Conservation (phyloP, 1,140 invertebrate genomes). For the Muscidifurax raptorellus region DNA sequence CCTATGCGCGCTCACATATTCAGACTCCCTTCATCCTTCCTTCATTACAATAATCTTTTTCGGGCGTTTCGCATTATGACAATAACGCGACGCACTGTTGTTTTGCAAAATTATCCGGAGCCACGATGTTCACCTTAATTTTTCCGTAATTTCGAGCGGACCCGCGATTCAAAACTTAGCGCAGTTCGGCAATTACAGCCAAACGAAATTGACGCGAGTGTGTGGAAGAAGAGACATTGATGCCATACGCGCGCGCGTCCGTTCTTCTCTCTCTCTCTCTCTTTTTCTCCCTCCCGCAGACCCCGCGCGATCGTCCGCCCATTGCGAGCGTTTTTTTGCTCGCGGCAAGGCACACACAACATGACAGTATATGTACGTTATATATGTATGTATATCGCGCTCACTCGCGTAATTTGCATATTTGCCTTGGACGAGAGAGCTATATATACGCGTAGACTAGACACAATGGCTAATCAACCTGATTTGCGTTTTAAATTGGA, state of each 20-base stretch:
- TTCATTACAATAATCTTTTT: background rate
- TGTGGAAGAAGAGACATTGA: constrained; percentile 1
- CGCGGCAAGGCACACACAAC: background rate
- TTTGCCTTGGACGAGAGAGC: background rate
- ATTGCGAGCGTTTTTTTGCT: background rate
- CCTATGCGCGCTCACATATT: constrained; percentile 7
- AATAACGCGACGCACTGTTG: background rate
- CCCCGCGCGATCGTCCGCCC: background rate
- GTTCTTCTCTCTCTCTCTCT: background rate
- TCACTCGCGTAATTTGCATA: background rate
- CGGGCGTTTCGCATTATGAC: background rate
- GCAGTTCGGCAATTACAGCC: background rate
- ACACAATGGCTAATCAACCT: background rate
- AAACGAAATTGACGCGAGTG: background rate
- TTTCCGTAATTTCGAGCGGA: background rate
- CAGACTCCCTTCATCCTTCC: background rate
- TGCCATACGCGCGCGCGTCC: background rate
- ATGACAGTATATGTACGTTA: background rate
- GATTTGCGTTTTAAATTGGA: background rate
- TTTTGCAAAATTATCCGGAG: background rate
- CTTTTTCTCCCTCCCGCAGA: background rate
- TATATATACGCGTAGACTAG: background rate
- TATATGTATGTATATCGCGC: background rate
- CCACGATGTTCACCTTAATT: background rate
- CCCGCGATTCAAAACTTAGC: background rate